Evolutionary conservation across 53 echinoderm and acorn worm genomes (phyloP).

Genomic region (Henricia sp.): DNA sequence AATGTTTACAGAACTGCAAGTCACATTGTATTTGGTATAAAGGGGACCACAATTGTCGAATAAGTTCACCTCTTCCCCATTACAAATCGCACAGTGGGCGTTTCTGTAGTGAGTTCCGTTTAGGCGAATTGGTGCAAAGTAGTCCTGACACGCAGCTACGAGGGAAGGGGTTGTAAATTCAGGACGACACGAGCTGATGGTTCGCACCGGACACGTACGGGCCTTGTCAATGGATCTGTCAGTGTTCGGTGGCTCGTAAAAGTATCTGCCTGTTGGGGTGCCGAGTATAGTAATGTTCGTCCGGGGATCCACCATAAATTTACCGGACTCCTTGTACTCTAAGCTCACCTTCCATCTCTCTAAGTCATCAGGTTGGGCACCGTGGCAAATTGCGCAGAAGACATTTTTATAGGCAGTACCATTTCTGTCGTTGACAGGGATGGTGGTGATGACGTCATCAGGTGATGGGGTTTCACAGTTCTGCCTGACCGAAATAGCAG

Average conservation of each 20-base stretch:
- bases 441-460: slow-evolving; percentile 62
- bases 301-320: neutral
- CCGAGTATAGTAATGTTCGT: neutral
- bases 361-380: neutral
- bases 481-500: neutral
- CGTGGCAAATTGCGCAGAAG: slow-evolving; percentile 76
- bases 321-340: neutral
- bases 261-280: neutral
- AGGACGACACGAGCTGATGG: neutral
- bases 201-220: slow-evolving; percentile 9
- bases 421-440: slow-evolving; percentile 68
- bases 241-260: neutral
- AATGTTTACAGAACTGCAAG: neutral
- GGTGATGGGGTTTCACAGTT: neutral
- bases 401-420: slow-evolving; percentile 67
- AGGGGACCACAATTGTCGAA: neutral
- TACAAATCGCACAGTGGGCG: slow-evolving; percentile 66
- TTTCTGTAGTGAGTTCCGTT: slow-evolving; percentile 25
- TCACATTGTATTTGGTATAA: neutral
- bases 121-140: slow-evolving; percentile 28
- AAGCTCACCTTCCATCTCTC: neutral
- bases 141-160: neutral
- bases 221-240: neutral
- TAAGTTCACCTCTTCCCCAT: neutral
- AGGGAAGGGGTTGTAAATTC: neutral